Conservation (phyloP, 2,113 vertebrate species). For the Patagioenas fasciata region DNA sequence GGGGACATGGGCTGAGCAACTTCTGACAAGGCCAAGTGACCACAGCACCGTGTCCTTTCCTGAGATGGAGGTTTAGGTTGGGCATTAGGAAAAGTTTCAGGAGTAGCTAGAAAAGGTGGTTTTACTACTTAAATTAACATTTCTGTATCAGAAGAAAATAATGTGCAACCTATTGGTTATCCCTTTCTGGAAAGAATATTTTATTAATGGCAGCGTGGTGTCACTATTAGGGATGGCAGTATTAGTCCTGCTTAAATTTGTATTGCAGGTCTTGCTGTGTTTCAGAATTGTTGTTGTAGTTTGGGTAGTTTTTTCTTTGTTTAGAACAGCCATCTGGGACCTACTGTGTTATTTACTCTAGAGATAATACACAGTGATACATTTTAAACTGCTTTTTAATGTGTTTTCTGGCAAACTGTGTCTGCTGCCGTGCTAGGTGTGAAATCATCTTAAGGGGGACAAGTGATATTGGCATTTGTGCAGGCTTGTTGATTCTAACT, state of each 20-base stretch:
- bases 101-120: not conserved
- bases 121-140: not conserved
- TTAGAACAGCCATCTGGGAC: constrained; percentile 28
- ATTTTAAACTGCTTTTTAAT: constrained; percentile 42
- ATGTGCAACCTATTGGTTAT: not conserved
- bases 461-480: not conserved
- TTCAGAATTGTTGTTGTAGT: not conserved
- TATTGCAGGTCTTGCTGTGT: not conserved
- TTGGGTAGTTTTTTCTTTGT: not conserved
- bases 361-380: constrained; percentile 7
- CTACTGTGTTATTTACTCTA: constrained; percentile 15
- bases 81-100: not conserved
- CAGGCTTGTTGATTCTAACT: constrained; percentile 40
- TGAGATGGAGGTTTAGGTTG: not conserved
- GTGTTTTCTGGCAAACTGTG: constrained; percentile 9
- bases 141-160: not conserved
- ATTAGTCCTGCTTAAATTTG: not conserved
- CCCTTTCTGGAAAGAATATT: not conserved
- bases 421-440: constrained; percentile 36
- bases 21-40: not conserved
- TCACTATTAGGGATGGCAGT: not conserved
- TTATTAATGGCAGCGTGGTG: not conserved
- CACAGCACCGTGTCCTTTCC: not conserved
- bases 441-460: constrained; percentile 44
- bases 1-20: not conserved